Evolutionary conservation across 2,888 invertebrate species (phyloP).

Genomic region (Leptopilina drosophilae): DNA sequence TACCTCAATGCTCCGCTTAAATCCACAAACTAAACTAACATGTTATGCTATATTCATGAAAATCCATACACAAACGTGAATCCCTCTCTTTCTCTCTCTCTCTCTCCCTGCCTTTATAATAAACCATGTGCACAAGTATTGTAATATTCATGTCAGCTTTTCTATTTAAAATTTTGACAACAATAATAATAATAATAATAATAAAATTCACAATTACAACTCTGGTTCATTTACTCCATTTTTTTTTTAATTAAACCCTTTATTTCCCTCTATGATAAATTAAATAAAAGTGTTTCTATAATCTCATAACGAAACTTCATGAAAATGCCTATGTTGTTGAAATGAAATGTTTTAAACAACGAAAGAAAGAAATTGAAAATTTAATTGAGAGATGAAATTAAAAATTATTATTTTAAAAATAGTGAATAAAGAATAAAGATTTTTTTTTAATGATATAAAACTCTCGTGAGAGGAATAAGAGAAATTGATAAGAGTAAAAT

Average conservation of each 20-base stretch:
- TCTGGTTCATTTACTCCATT: no score
- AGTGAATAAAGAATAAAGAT: no score
- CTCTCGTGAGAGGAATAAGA: neutral
- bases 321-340: no score
- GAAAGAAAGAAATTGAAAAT: no score
- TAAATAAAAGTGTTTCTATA: no score
- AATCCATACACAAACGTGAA: conserved; percentile 46
- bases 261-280: no score
- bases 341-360: no score
- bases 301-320: no score
- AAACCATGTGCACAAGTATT: conserved; percentile 19
- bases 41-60: conserved; percentile 58
- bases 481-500: neutral
- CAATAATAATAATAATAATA: neutral
- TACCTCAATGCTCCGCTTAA: conserved; percentile 58
- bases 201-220: neutral
- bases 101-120: conserved; percentile 32
- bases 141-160: neutral
- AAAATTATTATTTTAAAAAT: no score
- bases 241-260: no score
- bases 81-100: conserved; percentile 46
- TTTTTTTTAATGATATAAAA: neutral
- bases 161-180: neutral
- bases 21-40: conserved; percentile 48
- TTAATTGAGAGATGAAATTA: no score